Conservation (phyloP, 2,797 vertebrate species). For the Dryobates pubescens region DNA sequence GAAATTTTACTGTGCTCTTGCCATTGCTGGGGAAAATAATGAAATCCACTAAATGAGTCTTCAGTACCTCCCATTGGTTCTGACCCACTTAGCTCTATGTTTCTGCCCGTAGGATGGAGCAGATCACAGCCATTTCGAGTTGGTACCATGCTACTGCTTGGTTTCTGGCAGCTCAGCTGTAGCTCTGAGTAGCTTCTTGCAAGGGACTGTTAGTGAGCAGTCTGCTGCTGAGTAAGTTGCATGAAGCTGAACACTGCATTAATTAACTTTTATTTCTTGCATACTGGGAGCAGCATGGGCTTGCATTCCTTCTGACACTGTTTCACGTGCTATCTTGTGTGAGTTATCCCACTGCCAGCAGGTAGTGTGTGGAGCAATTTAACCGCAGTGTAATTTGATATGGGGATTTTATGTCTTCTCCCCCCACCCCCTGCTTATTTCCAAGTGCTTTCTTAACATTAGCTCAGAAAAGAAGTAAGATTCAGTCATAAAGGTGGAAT, state of each 20-base stretch:
- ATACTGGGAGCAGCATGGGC: neutral
- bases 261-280: neutral
- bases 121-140: neutral
- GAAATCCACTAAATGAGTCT: neutral
- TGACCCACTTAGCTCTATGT: neutral
- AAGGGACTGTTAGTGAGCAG: neutral
- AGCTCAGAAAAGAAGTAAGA: neutral
- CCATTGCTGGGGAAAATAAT: neutral
- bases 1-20: neutral
- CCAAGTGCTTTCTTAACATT: neutral
- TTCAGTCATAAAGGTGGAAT: neutral
- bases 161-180: neutral
- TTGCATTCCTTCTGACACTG: neutral
- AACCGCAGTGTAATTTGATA: neutral
- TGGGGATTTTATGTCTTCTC: neutral
- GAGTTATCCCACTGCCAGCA: neutral
- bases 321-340: neutral
- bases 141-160: neutral
- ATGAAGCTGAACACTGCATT: neutral
- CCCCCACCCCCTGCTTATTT: fast-evolving
- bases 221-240: neutral
- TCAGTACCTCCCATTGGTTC: neutral
- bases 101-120: neutral
- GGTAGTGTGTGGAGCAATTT: neutral
- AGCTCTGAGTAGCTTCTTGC: neutral